Evolutionary conservation across 1,140 invertebrate genomes (phyloP), one percentile per base, ranked within the genome.

Genomic region (Trichomalopsis sarcophagae): DNA sequence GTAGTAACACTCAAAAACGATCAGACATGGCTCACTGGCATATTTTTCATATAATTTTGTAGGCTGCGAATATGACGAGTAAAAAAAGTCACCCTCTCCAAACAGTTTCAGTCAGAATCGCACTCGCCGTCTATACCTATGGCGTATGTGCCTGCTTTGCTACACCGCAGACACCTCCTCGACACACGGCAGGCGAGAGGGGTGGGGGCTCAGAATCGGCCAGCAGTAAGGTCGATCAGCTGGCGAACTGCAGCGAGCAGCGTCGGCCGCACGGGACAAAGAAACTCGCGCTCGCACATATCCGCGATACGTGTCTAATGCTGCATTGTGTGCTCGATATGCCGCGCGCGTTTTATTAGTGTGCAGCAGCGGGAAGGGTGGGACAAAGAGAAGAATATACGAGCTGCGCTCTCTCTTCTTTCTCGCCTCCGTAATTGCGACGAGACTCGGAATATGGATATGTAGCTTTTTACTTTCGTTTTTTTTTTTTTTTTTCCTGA

Each of bases 191-290:
- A 40, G 23, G 62, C 27, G 69, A 21, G 0, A 44, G 44, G 6
- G 14, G 21, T 27, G 17, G 62, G 74, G 17, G 62, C 33, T 23
- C 3, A 27, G 68, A 27, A 30, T 30, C 69, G 69, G 69, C 27
- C 50, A 73, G 36, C 17, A 44, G 75, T 87, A 88, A 89, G 87
- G 88, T 89, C 88, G 87, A 89, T 89, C 88, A 89, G 88, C 87
- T 89, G 88, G 86, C 75, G 83, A 78, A 62, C 55, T 55, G 47
- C 55, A 68, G 76, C 84, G 76, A 80, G 69, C 55, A 62, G 17
- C 71, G 66, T 17, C 66, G 23, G 62, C 50, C 17, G 55, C 73
- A 33, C n/a, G 10, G 71, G 78, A 85, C 84, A 85, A 85, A 85
- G 84, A 77, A 85, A 85, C 30, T 33, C 21, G 27, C 47, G 76